These are phyloP conservation scores for Aporophyla nigra DNA, from an alignment of 2,888 invertebrate species.

Conservation along the genomic window DNA sequence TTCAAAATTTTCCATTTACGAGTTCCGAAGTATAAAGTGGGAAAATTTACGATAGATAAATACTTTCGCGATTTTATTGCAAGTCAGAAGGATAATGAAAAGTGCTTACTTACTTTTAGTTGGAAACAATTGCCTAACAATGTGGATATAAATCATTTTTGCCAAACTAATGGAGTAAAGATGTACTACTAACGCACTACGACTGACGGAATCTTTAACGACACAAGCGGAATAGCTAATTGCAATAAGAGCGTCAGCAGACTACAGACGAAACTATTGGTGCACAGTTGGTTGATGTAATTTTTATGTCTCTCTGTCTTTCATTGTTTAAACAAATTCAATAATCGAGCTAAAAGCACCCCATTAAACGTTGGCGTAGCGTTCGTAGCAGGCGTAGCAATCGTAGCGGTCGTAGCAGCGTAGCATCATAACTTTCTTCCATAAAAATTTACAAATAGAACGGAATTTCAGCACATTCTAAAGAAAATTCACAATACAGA, in stretches of 20 bases:
- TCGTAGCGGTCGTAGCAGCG: conserved; percentile 27
- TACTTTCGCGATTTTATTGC: background rate
- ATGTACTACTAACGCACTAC: background rate
- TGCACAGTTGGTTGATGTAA: background rate
- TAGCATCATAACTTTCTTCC: conserved; percentile 19
- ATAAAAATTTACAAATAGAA: conserved; percentile 29
- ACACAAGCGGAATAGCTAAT: background rate
- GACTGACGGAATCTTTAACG: background rate
- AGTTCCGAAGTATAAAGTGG: background rate
- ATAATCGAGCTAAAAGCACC: background rate
- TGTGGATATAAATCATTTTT: background rate
- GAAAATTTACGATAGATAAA: background rate
- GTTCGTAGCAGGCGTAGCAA: conserved; percentile 17
- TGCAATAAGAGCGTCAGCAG: background rate
- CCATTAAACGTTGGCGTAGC: background rate
- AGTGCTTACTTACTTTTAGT: background rate
- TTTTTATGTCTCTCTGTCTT: background rate
- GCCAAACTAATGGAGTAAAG: background rate
- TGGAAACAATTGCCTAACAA: background rate
- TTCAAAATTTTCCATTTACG: conserved; percentile 4
- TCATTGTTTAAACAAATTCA: background rate
- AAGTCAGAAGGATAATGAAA: conserved; percentile 13
- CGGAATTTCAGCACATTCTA: conserved; percentile 19
- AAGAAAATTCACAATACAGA: conserved; percentile 36
- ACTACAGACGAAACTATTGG: background rate